Conservation (phyloP, 2,113 vertebrate species). For the Trematomus loennbergii region DNA sequence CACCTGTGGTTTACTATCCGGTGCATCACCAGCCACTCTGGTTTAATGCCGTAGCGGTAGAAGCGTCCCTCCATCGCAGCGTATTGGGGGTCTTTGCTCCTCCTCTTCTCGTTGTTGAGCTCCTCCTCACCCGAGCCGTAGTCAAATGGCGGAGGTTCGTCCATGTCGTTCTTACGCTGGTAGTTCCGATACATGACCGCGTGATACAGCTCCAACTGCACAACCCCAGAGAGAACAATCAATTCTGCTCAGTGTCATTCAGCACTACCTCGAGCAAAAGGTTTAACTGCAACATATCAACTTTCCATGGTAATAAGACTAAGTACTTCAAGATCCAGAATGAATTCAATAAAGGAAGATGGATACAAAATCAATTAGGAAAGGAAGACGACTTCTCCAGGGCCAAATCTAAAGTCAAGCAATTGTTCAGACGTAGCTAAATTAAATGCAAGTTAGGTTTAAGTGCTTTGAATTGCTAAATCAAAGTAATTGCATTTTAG, state of each 20-base stretch:
- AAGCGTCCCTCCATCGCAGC: slow-evolving; percentile 97
- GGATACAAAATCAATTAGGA: slow-evolving; percentile 22
- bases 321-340: slow-evolving; percentile 13
- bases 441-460: not conserved
- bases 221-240: not conserved
- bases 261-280: not conserved
- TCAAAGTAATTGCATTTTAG: not conserved
- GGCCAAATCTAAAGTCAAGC: not conserved
- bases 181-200: slow-evolving; percentile 99
- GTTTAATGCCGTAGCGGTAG: slow-evolving; percentile 97
- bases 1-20: slow-evolving; percentile 97
- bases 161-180: slow-evolving; percentile 99
- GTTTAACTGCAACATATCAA: not conserved
- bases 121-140: slow-evolving; percentile 97
- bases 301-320: slow-evolving; percentile 14
- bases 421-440: slow-evolving; percentile 13
- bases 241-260: slow-evolving; percentile 1
- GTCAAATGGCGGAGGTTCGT: slow-evolving; percentile 93
- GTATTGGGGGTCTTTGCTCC: slow-evolving; percentile 93
- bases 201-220: slow-evolving; percentile 96
- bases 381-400: not conserved
- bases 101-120: slow-evolving; percentile 93
- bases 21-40: slow-evolving; percentile 97
- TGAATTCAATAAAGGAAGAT: slow-evolving; percentile 15
- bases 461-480: not conserved